These are phyloP conservation scores for Minunthozetes semirufus DNA, from an alignment of 2,888 invertebrate genomes.

Conservation along the genomic window DNA sequence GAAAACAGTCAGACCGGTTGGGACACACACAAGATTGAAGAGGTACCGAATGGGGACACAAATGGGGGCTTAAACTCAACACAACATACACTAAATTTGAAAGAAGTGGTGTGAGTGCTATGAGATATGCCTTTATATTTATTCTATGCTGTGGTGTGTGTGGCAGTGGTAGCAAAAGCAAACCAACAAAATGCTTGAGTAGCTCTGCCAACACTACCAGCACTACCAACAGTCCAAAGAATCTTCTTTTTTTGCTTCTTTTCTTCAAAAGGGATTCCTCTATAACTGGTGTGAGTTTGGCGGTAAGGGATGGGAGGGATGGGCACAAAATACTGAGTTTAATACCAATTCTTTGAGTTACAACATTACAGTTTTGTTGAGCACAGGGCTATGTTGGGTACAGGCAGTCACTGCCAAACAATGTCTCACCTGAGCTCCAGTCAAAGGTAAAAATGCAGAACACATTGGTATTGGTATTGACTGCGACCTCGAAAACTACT, in stretches of 20 bases:
- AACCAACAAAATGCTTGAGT: constrained; percentile 30
- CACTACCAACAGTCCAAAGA: constrained; percentile 11
- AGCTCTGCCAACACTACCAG: not conserved
- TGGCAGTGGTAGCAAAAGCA: constrained; percentile 27
- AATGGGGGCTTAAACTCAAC: not conserved
- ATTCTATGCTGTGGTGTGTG: not conserved
- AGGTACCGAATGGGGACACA: constrained; percentile 8
- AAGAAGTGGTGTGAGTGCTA: not conserved
- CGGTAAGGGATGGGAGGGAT: not conserved
- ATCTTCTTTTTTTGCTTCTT: constrained; percentile 10
- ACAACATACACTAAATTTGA: not conserved
- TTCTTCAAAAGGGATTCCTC: constrained; percentile 1
- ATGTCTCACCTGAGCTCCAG: not conserved
- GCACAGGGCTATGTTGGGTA: not conserved
- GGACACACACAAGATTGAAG: constrained; percentile 7
- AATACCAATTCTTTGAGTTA: constrained; percentile 10
- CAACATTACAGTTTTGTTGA: not conserved
- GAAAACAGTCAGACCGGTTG: constrained; percentile 29
- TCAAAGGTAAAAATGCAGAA: constrained; percentile 8
- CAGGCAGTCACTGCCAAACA: not conserved
- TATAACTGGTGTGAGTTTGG: not conserved
- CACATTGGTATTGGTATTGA: not conserved
- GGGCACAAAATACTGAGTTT: not conserved
- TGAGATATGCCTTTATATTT: not conserved
- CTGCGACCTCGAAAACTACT: constrained; percentile 26